phyloP scores from a whole-genome alignment of 2,888 invertebrate species.

The Catocala sponsa region DNA sequence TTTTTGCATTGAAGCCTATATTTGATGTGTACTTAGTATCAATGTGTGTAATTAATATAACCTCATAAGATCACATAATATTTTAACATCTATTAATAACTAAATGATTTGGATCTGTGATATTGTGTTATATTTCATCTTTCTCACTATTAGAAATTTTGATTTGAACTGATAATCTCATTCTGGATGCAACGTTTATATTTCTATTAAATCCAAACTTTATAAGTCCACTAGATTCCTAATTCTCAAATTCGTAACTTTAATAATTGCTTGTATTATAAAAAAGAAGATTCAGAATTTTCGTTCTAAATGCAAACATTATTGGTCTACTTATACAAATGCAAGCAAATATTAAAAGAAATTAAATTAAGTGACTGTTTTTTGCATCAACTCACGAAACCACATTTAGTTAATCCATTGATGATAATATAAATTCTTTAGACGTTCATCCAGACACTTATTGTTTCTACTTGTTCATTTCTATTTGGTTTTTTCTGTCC shows the following conservation, averaged over 20 bases:
- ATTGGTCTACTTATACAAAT: too few species aligned
- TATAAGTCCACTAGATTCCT: neutral
- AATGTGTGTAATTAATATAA: constrained; percentile 17
- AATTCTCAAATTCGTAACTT: neutral
- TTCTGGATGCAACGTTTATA: constrained; percentile 54
- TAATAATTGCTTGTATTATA: too few species aligned
- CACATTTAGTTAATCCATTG: neutral
- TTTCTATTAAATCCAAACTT: neutral
- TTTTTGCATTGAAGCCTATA: constrained; percentile 27
- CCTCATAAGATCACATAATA: neutral
- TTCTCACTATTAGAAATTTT: constrained; percentile 48
- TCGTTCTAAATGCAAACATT: too few species aligned
- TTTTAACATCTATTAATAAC: constrained; percentile 12
- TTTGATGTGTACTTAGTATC: constrained; percentile 36
- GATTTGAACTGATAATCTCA: constrained; percentile 39
- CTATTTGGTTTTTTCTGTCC: constrained; percentile 79
- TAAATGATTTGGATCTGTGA: constrained; percentile 27
- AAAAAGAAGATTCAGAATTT: too few species aligned
- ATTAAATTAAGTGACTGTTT: too few species aligned
- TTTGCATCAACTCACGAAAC: neutral
- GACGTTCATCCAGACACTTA: constrained; percentile 53
- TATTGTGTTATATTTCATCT: constrained; percentile 35
- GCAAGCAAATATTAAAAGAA: neutral
- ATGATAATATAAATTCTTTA: constrained; percentile 10
- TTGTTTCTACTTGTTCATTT: constrained; percentile 77